phyloP scores from a whole-genome alignment of 2,113 vertebrate species.

The Dunckerocampus dactyliophorus region DNA sequence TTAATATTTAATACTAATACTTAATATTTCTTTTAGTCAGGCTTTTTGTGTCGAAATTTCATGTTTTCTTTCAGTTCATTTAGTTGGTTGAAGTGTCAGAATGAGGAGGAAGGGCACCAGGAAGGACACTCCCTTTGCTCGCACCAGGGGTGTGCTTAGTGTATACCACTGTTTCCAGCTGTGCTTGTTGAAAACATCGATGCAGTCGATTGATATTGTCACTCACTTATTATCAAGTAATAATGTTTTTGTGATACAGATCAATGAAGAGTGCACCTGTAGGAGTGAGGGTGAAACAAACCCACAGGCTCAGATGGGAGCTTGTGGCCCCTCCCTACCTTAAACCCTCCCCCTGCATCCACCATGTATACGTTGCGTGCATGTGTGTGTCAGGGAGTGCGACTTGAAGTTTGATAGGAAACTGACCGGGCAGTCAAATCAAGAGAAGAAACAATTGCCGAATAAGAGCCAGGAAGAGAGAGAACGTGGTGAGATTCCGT shows the following conservation, averaged over 20 bases:
- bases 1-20: no score
- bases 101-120: slow-evolving; percentile 39
- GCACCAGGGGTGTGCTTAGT: slow-evolving; percentile 10
- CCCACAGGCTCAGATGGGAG: slow-evolving; percentile 18
- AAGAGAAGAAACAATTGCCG: slow-evolving; percentile 7
- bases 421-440: slow-evolving; percentile 27
- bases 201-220: background rate
- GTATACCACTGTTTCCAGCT: background rate
- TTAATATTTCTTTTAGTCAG: no score
- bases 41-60: no score
- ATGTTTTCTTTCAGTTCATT: background rate
- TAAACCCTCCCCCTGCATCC: slow-evolving; percentile 17
- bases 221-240: background rate
- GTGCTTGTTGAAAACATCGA: background rate
- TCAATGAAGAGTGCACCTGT: background rate
- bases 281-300: slow-evolving; percentile 15
- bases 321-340: slow-evolving; percentile 32
- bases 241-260: no score
- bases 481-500: background rate
- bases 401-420: slow-evolving; percentile 31
- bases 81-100: background rate
- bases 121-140: slow-evolving; percentile 54
- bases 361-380: slow-evolving; percentile 20
- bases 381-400: slow-evolving; percentile 35
- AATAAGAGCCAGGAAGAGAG: background rate